Base-by-base conservation (phyloP, 2,888 invertebrate genomes). In the Bhutanitis thaidina region DNA sequence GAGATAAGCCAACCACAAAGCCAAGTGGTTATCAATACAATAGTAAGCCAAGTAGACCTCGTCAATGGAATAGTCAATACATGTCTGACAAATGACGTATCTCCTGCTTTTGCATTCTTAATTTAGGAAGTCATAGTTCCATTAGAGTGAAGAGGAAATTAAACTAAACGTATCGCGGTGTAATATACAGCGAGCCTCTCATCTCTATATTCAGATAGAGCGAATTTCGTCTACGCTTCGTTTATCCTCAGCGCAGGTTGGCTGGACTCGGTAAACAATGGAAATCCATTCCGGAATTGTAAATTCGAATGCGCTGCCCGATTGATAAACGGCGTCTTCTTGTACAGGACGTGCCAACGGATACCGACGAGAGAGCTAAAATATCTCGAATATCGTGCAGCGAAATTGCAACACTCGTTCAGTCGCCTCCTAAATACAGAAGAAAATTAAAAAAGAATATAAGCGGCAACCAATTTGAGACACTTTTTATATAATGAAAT, bases 201-300 rank as follows among this genome's bases (percentile, higher is more conserved):
- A 39, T 34, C 39, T 9, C 41, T 49, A 25, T 45, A 51, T 45
- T 41, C 45, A 27, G 39, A 29, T 35, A 27, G 35, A 27, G 29
- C 7, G 45, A 51, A 56, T 53, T 53, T 47, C 43, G 45, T 52
- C 46, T 48, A 55, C 48, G 45, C 44, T 59, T 54, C 53, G 47
- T 43, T 60, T 52, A 40, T 44, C 57, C 53, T 43, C 54, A 55
- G 55, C 45, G 41, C 54, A 43, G 39, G 53, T 41, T 47, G 49
- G 43, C 51, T 40, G 51, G 35, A 39, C 56, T 57, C 38, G 43
- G 53, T 51, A 57, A 59, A 58, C 59, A 59, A 59, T 58, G 53
- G 49, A 55, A 50, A 48, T 49, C 52, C 46, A 51, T 51, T 43
- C 15, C 52, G 52, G 50, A 52, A 54, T 54, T 54, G 56, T 52